Conservation (phyloP, 2,113 vertebrate genomes). For the Phalacrocorax aristotelis region DNA sequence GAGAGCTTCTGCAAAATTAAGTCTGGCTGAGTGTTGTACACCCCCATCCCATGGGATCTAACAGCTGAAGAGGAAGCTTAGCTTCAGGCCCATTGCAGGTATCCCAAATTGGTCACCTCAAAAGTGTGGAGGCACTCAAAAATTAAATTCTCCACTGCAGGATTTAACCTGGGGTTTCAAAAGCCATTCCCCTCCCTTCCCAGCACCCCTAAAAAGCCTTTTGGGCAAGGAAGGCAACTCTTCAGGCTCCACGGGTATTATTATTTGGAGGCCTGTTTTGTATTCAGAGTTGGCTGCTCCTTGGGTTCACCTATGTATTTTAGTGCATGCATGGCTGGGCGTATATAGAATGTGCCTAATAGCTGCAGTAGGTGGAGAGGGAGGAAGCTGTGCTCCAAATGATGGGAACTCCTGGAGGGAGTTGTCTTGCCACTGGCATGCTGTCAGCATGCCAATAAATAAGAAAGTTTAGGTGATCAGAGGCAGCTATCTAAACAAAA, state of each 20-base stretch:
- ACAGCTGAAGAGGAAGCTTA: neutral
- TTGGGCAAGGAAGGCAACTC: constrained; percentile 48
- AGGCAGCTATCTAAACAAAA: constrained; percentile 48
- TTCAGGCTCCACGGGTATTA: constrained; percentile 48
- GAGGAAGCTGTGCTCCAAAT: constrained; percentile 47
- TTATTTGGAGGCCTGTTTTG: constrained; percentile 27
- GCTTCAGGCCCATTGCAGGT: neutral
- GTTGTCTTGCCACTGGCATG: constrained; percentile 55
- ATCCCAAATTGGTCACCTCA: neutral
- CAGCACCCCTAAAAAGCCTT: constrained; percentile 17
- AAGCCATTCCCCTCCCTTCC: constrained; percentile 1
- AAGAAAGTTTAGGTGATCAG: constrained; percentile 42
- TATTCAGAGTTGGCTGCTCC: constrained; percentile 18
- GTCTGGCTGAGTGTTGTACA: neutral
- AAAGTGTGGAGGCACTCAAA: neutral
- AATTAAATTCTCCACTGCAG: neutral
- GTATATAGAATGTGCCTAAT: constrained; percentile 35
- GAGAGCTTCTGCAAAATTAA: constrained; percentile 3
- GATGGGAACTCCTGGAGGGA: constrained; percentile 65
- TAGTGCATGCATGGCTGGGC: constrained; percentile 17
- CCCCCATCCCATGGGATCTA: neutral
- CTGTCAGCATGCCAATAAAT: constrained; percentile 44
- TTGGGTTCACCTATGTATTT: constrained; percentile 34
- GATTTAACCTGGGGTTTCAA: neutral
- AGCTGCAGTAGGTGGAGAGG: constrained; percentile 54